Percentiles rank a stretch among this genome's conserved stretches.
Evolutionary conservation across 2,797 vertebrate genomes (phyloP).

Genomic region (Cossypha caffra): DNA sequence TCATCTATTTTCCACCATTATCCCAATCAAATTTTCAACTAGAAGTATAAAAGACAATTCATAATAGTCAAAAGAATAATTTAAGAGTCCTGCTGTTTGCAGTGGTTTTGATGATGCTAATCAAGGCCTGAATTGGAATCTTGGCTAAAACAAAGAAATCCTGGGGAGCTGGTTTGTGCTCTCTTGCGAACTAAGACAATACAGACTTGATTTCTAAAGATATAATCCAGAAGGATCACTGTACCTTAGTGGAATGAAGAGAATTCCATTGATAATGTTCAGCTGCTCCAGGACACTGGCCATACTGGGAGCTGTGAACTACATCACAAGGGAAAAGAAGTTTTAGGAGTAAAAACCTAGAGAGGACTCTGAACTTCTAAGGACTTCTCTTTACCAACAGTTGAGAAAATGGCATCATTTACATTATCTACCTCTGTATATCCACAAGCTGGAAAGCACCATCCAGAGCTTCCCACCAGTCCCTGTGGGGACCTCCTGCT

Average conservation of each 20-base stretch:
- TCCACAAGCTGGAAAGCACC: background rate
- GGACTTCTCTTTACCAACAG: background rate
- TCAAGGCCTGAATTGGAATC: background rate
- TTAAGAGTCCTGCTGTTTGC: background rate
- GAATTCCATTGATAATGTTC: conserved; percentile 98
- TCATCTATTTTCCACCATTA: background rate
- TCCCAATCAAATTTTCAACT: background rate
- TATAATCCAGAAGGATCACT: background rate
- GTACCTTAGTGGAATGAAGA: conserved; percentile 99
- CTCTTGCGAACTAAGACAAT: background rate
- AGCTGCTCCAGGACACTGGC: conserved; percentile 96
- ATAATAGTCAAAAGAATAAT: background rate
- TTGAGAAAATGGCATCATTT: background rate
- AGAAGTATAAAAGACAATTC: background rate
- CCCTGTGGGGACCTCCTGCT: background rate
- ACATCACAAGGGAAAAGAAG: background rate
- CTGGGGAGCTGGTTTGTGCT: background rate
- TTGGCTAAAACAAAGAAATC: background rate
- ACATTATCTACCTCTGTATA: background rate
- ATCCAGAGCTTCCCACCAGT: background rate
- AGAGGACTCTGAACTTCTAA: background rate
- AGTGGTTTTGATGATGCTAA: background rate
- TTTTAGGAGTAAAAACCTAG: background rate
- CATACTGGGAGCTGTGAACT: conserved; percentile 99
- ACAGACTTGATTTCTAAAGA: background rate